Conservation (phyloP, 2,113 vertebrate genomes). For the Ammodytes dubius region DNA sequence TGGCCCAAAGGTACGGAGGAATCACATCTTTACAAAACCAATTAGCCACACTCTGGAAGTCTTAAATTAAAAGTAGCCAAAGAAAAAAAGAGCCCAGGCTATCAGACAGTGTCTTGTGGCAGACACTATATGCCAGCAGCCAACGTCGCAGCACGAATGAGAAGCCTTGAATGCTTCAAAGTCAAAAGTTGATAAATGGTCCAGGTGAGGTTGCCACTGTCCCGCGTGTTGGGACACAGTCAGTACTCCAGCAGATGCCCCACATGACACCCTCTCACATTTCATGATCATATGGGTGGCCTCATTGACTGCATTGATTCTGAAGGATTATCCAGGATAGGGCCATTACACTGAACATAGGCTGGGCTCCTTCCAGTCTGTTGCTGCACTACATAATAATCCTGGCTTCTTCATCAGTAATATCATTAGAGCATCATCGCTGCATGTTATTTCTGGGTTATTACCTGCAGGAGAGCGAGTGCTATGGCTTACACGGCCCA, state of each 20-base stretch:
- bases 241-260: constrained; percentile 71
- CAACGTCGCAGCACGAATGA: constrained; percentile 28
- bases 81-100: constrained; percentile 31
- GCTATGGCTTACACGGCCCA: constrained; percentile 67
- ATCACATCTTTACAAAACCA: constrained; percentile 71
- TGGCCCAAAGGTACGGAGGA: constrained; percentile 67
- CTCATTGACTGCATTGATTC: constrained; percentile 80
- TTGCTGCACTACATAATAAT: constrained; percentile 72
- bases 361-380: constrained; percentile 78
- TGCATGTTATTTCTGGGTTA: constrained; percentile 84
- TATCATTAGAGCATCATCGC: constrained; percentile 82
- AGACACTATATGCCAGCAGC: constrained; percentile 34
- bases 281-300: constrained; percentile 76
- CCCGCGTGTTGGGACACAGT: constrained; percentile 47
- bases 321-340: constrained; percentile 72
- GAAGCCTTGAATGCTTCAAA: constrained; percentile 57
- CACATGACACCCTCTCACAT: constrained; percentile 77
- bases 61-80: constrained; percentile 60
- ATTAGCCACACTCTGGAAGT: constrained; percentile 69
- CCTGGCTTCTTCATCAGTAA: constrained; percentile 81
- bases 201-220: constrained; percentile 31
- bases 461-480: constrained; percentile 79
- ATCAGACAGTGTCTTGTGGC: constrained; percentile 52
- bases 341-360: constrained; percentile 70
- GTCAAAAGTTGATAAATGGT: constrained; percentile 33